Evolutionary conservation across 2,113 vertebrate genomes (phyloP).

Genomic region (Anoura caudifer): DNA sequence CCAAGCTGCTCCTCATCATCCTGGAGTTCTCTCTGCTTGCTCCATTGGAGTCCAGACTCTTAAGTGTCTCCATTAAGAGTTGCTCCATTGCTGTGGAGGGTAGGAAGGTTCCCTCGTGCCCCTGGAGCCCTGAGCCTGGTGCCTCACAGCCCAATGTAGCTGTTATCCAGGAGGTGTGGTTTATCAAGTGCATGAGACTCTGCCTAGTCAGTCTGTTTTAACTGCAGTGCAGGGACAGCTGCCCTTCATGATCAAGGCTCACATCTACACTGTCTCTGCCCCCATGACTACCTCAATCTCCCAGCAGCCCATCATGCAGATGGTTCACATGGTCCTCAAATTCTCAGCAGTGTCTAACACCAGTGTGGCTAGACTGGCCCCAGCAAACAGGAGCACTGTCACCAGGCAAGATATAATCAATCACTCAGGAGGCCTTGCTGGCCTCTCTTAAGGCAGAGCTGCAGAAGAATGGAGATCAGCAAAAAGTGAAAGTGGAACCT

Average conservation of each 20-base stretch:
- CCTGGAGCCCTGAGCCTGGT: conserved; percentile 88
- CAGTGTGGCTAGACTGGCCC: background rate
- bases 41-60: conserved; percentile 98
- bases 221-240: background rate
- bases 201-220: background rate
- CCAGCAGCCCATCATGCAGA: background rate
- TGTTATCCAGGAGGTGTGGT: conserved; percentile 95
- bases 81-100: conserved; percentile 84
- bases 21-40: conserved; percentile 93
- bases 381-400: background rate
- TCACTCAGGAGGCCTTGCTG: background rate
- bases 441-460: background rate
- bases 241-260: too few relatives aligned
- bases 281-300: background rate
- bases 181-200: conserved; percentile 90
- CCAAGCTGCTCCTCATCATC: conserved; percentile 24
- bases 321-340: background rate
- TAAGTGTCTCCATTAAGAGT: conserved; percentile 91
- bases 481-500: background rate
- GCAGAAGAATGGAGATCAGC: background rate
- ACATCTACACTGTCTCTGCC: background rate
- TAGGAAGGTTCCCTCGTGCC: conserved; percentile 92
- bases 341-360: background rate
- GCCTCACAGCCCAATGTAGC: conserved; percentile 92
- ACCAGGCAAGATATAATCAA: background rate